Evolutionary conservation across 2,797 vertebrate species (phyloP), one percentile per base, ranked within the genome.

Genomic region (Pterois miles): DNA sequence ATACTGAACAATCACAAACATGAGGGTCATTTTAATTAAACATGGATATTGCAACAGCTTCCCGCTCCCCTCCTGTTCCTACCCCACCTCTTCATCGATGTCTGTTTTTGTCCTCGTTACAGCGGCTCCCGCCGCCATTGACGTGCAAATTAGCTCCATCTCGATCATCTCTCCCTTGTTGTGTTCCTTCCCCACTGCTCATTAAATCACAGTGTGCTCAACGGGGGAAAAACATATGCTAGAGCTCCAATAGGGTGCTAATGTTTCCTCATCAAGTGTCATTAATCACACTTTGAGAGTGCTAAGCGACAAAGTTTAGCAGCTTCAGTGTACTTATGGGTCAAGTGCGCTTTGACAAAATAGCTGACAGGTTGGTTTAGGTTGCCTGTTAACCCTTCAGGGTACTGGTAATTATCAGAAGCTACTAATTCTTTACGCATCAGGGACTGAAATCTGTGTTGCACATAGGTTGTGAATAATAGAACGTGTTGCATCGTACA

Each of bases 141-240:
- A 91, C 43, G 31, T 79, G 86, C 85, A 91, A 93, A 94, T 95
- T 88, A 89, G 74, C 90, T 90, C 89, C 84, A 89, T 93, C 91
- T 91, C 86, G 76, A 93, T 93, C 92, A 91, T 91, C 86, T 92
- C 83, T 69, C 80, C 86, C 77, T 81, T 84, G 89, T 89, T 91
- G 86, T 78, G 48, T 81, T 70, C 58, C 58, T 66, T 89, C 84
- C 78, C 85, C 72, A 40, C 78, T 70, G 86, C 88, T 91, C 84
- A 86, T 94, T 92, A 93, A 94, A 92, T 88, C 73, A 81, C 84
- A 65, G 84, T 71, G 78, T 71, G 71, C 81, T 88, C 77, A 65
- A 77, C 73, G 2, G 76, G 75, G 69, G 52, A 29, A 53, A 63
- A 64, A 64, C 77, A 78, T 65, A 54, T 71, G 70, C 67, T 13